These are phyloP conservation scores for Drosophila trichaetosa DNA, from an alignment of 2,888 invertebrate species.

Conservation along the genomic window DNA sequence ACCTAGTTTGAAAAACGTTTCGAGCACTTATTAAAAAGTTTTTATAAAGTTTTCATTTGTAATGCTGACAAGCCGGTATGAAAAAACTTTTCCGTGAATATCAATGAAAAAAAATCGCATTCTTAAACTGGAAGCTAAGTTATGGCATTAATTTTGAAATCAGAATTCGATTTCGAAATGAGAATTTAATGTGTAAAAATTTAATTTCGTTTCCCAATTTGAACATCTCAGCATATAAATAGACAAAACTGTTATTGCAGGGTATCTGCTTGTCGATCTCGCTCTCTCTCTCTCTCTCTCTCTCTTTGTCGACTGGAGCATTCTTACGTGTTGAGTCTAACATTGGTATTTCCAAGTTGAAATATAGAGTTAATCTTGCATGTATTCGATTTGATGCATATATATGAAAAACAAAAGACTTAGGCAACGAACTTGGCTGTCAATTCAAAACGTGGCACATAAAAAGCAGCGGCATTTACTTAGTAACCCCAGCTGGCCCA, in stretches of 20 bases:
- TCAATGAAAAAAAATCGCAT: not conserved
- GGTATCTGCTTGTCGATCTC: not conserved
- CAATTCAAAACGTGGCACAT: conserved; percentile 49
- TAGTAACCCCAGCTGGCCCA: conserved; percentile 51
- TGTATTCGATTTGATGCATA: conserved; percentile 1
- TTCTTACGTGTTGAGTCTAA: not conserved
- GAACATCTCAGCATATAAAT: not conserved
- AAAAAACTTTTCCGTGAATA: not conserved
- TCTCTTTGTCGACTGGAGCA: not conserved
- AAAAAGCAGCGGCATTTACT: conserved; percentile 30
- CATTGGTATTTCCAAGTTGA: not conserved
- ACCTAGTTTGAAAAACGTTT: conserved; percentile 4
- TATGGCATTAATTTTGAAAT: not conserved
- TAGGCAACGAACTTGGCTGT: conserved; percentile 71
- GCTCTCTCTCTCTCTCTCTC: not conserved
- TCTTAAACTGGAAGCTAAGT: not conserved
- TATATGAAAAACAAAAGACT: conserved; percentile 68
- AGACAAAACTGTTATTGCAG: not conserved
- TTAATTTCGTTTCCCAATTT: not conserved
- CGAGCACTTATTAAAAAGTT: not conserved
- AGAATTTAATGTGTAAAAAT: not conserved
- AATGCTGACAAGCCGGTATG: not conserved
- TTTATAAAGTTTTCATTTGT: conserved; percentile 2
- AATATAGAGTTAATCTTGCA: not conserved
- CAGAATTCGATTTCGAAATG: not conserved